These are phyloP conservation scores for Agelas oroides DNA, from an alignment of 37 sponge, comb jelly and placozoan species.

Conservation along the genomic window DNA sequence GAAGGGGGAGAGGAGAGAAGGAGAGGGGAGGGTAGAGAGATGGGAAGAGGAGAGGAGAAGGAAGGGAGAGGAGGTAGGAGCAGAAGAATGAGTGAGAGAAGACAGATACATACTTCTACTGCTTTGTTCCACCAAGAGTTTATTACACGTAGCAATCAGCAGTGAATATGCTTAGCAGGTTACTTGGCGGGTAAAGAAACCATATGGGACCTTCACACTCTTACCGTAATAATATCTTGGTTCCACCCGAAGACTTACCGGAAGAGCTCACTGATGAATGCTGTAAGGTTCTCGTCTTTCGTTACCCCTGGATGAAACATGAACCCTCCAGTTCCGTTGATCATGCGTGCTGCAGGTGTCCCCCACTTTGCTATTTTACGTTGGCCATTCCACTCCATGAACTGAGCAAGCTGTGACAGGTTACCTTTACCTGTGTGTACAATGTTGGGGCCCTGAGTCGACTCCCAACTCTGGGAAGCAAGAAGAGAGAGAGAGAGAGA, in stretches of 20 bases:
- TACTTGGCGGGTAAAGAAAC: too few species aligned
- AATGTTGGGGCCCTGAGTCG: conserved; percentile 15
- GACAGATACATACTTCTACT: too few species aligned
- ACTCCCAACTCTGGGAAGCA: conserved; percentile 8
- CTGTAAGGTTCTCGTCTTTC: conserved; percentile 46
- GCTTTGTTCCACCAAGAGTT: too few species aligned
- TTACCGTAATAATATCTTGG: too few species aligned
- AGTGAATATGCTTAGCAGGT: too few species aligned
- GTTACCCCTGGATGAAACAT: conserved; percentile 75
- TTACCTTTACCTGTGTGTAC: conserved; percentile 68
- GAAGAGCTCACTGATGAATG: conserved; percentile 72
- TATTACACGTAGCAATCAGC: too few species aligned
- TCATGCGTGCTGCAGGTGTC: conserved; percentile 36
- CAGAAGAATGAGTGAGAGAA: too few species aligned
- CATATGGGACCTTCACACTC: too few species aligned
- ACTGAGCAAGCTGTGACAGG: conserved; percentile 44
- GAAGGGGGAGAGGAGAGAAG: not conserved
- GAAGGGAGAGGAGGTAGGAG: too few species aligned
- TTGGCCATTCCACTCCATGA: conserved; percentile 69
- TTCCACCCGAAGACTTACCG: conserved; percentile 28
- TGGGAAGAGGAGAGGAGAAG: too few species aligned
- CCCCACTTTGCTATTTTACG: conserved; percentile 65
- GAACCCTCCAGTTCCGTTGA: conserved; percentile 79
- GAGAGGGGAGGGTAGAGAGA: not conserved
- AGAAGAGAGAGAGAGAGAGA: not conserved